These are phyloP conservation scores for Acomys russatus DNA, from an alignment of 2,797 vertebrate genomes.

Conservation along the genomic window DNA sequence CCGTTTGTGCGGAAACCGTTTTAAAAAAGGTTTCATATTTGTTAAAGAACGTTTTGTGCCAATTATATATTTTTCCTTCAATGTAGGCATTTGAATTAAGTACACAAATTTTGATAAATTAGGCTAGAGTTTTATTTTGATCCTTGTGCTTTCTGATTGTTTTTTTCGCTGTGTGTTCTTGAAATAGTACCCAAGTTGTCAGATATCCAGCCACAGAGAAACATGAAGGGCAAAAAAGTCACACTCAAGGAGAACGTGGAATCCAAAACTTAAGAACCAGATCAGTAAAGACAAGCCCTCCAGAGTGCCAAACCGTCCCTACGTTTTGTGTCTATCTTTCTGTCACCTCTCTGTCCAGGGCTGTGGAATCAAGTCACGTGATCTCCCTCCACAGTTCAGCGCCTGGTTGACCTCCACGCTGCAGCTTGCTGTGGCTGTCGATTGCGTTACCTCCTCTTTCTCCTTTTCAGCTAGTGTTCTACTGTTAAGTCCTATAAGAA, in stretches of 20 bases:
- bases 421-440: not conserved
- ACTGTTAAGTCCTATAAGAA: not conserved
- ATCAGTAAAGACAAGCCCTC: not conserved
- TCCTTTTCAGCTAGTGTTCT: not conserved
- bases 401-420: no score
- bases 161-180: not conserved
- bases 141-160: not conserved
- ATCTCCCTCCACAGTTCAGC: not conserved
- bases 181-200: slow-evolving; percentile 1
- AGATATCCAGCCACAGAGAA: slow-evolving; percentile 17
- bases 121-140: slow-evolving; percentile 25
- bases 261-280: not conserved
- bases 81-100: not conserved
- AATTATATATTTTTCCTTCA: not conserved
- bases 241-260: slow-evolving; percentile 4
- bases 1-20: not conserved
- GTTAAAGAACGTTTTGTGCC: not conserved
- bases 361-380: not conserved
- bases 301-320: not conserved
- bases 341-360: not conserved
- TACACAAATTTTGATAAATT: not conserved
- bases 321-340: not conserved
- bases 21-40: not conserved
- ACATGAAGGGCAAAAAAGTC: not conserved
- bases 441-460: not conserved